Evolutionary conservation across 2,888 invertebrate species (phyloP), one percentile per base, ranked within the genome.

Genomic region (Andrena marginata): DNA sequence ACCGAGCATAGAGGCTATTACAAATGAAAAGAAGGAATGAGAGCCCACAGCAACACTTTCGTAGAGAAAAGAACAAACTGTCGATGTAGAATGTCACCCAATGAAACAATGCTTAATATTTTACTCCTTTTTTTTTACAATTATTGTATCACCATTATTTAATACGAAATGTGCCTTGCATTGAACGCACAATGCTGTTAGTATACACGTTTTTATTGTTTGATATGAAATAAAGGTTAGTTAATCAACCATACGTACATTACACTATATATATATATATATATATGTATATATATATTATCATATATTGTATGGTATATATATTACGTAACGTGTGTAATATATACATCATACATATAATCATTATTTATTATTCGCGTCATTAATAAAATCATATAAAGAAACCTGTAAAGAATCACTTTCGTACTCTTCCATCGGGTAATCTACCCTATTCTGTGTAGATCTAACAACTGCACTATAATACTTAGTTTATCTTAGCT

Each of bases 171-270:
- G 72, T 85, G 80, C 79, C 84, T 85, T 85, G 78, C 83, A 86
- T 82, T 80, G 77, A 84, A 86, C 82, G 87, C 86, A 87, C 86
- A 89, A 87, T 86, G 82, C 74, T 80, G 85, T 90, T 91, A 90
- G 89, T 91, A 90, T 91, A 91, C 91, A 90, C 89, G 88, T 90
- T 85, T 92, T 92, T 91, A 91, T 93, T 92, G 84, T 89, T 91
- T 85, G 89, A 90, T 92, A 93, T 85, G 92, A 93, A 93, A 92
- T 92, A 92, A 93, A 93, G 84, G 87, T 91, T 90, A 91, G 89
- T 91, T 90, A 90, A 89, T 90, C 87, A 91, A 91, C 81, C 87
- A 89, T 89, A 88, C 90, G 86, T 93, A 92, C 91, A 90, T 91
- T 91, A 91, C 88, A 90, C 88, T 90, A 90, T 88, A 88, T 89